phyloP scores from a whole-genome alignment of 2,888 invertebrate species.

The Electrophaes corylata region DNA sequence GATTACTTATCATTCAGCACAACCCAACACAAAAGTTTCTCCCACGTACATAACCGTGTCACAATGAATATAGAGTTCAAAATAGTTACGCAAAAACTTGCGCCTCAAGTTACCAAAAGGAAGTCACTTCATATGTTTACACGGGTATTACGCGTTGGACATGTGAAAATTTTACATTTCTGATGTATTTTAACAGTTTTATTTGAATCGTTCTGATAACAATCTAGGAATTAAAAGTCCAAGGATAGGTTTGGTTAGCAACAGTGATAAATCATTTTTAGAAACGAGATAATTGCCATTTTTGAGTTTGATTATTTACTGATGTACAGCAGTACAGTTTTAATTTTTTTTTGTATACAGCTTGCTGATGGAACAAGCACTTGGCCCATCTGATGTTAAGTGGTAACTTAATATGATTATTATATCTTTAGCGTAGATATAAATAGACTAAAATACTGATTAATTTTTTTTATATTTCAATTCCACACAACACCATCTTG shows the following conservation, averaged over 20 bases:
- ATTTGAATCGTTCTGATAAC: slow-evolving; percentile 13
- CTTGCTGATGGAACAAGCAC: no score
- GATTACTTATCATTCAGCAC: slow-evolving; percentile 42
- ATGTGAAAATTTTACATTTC: slow-evolving; percentile 24
- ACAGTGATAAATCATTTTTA: background rate
- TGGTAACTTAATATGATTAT: no score
- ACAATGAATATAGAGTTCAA: slow-evolving; percentile 12
- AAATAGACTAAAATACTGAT: no score
- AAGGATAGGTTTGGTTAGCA: slow-evolving; percentile 15
- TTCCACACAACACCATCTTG: no score
- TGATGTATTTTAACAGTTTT: slow-evolving; percentile 4
- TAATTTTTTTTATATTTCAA: no score
- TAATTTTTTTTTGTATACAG: no score
- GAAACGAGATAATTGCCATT: background rate
- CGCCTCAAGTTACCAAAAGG: slow-evolving; percentile 19
- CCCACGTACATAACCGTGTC: background rate
- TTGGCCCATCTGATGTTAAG: no score
- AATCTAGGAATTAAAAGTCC: background rate
- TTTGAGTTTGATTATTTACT: no score
- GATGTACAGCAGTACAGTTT: no score
- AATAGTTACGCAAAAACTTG: slow-evolving; percentile 7
- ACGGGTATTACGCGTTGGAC: slow-evolving; percentile 24
- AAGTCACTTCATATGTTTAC: slow-evolving; percentile 28
- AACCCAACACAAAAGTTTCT: slow-evolving; percentile 14
- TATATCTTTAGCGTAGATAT: no score